phyloP scores from a whole-genome alignment of 2,797 vertebrate genomes.

The Cuniculus paca region DNA sequence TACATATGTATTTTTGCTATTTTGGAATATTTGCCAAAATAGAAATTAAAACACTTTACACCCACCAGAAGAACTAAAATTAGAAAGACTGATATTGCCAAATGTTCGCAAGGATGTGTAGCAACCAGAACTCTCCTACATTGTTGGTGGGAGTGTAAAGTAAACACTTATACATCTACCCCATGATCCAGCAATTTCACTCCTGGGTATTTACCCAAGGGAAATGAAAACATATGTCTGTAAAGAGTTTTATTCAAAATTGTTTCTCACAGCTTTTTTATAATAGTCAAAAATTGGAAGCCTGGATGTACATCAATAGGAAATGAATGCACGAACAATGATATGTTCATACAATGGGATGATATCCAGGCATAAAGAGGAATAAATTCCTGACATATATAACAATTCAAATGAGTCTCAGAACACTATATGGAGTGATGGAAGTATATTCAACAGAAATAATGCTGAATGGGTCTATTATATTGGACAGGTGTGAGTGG shows the following conservation, averaged over 20 bases:
- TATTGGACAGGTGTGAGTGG: background rate
- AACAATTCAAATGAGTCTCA: background rate
- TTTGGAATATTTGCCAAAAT: constrained; percentile 70
- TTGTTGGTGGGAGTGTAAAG: background rate
- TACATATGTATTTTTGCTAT: background rate
- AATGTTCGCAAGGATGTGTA: background rate
- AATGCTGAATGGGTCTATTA: background rate
- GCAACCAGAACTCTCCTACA: background rate
- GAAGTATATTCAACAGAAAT: background rate
- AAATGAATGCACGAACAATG: background rate
- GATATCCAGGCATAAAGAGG: background rate
- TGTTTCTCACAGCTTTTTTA: constrained; percentile 12
- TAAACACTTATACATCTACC: background rate
- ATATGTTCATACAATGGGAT: background rate
- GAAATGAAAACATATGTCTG: constrained; percentile 31
- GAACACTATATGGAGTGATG: background rate
- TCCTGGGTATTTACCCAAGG: constrained; percentile 42
- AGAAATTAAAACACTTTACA: constrained; percentile 54
- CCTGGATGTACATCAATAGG: background rate
- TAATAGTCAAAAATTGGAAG: background rate
- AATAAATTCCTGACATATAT: background rate
- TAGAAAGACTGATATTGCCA: constrained; percentile 43
- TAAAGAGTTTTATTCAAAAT: constrained; percentile 20
- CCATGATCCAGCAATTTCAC: background rate
- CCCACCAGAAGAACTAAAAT: constrained; percentile 67